Base-by-base conservation (phyloP, 1,140 invertebrate genomes). In the Drosophila saltans region DNA sequence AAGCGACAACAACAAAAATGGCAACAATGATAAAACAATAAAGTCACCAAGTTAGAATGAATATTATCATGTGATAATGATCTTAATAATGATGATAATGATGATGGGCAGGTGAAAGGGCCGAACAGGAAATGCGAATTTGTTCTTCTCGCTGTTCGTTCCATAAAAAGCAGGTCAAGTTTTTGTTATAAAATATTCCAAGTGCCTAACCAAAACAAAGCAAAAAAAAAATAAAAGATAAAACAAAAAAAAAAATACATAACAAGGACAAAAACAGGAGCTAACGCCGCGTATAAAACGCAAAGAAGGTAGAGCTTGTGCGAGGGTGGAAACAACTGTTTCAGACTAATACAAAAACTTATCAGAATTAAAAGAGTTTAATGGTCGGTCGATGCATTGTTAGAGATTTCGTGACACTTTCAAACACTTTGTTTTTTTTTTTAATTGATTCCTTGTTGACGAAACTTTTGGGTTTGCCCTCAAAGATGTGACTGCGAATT, bases 101-200 rank as follows among this genome's bases (percentile, higher is more conserved):
- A 2, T 52, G 67, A 61, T 8, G 9, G 21, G 41, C 33, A 4
- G 52, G 11, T 30, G 45, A 48, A 48, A 26, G 45, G 45, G 45
- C 45, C 57, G 8, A 52, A 24, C 66, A 58, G 64, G 39, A 61
- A 69, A 66, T 80, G 66, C 58, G 80, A 16, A 72, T 73, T 64
- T 82, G 71, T 60, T 78, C 43, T 57, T 52, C 10, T n/a, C 45
- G 57, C 65, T 48, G 61, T 55, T 52, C 21, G 21, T 52, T 21
- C 45, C 45, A 48, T 24, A 69, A 41, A 83, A 88, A 89, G 83
- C 83, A 69, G 83, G 83, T 88, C 83, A 88, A 88, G 83, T 88
- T 83, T 77, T 88, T 89, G 76, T 88, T 88, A 89, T 89, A 88
- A 88, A 88, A 89, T 86, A 88, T 88, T 88, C 83, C 83, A 68